These are phyloP conservation scores for Cyrtonyx montezumae DNA, from an alignment of 2,113 vertebrate genomes.

Conservation along the genomic window DNA sequence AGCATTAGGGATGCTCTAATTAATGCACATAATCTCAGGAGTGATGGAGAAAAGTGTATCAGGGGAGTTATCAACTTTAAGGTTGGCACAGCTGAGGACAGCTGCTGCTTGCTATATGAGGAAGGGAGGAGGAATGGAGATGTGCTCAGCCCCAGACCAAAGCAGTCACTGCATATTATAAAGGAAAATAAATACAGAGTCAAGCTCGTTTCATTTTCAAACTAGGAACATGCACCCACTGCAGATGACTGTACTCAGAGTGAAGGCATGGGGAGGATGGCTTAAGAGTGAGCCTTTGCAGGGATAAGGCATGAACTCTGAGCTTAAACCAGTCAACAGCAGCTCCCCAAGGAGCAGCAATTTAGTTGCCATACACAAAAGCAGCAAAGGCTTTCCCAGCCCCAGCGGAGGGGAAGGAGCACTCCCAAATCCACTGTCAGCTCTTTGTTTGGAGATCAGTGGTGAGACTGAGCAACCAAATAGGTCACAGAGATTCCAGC, in stretches of 20 bases:
- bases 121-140: background rate
- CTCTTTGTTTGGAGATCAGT: background rate
- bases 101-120: background rate
- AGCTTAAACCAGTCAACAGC: background rate
- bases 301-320: background rate
- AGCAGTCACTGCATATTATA: rapidly evolving
- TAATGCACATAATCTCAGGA: constrained; percentile 16
- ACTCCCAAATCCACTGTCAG: background rate
- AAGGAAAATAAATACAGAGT: background rate
- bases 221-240: rapidly evolving
- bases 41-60: background rate
- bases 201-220: background rate
- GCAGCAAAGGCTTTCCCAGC: background rate
- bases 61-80: constrained; percentile 9
- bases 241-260: background rate
- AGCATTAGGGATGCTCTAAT: constrained; percentile 67
- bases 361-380: background rate
- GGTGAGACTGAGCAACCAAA: background rate
- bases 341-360: background rate
- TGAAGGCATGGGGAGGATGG: background rate
- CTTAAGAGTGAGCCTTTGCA: background rate
- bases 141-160: rapidly evolving
- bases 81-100: constrained; percentile 5
- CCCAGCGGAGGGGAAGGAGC: background rate
- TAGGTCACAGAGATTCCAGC: background rate